phyloP scores from a whole-genome alignment of 1,140 invertebrate genomes.

The Habropoda laboriosa region DNA sequence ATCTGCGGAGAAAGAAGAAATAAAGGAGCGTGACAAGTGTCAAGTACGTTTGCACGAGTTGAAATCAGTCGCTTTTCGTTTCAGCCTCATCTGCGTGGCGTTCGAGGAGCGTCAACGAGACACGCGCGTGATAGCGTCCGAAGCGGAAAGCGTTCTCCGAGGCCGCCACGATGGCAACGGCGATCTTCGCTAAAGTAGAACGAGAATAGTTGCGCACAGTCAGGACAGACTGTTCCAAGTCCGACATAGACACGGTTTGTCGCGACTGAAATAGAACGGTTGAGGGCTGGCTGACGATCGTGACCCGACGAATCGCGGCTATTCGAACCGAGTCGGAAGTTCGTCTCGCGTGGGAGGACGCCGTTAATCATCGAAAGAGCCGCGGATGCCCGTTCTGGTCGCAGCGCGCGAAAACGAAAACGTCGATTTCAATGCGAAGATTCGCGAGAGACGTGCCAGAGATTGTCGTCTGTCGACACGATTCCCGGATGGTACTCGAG shows the following conservation, averaged over 20 bases:
- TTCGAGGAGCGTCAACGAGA: not conserved
- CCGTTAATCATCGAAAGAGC: not conserved
- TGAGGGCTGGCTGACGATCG: constrained; percentile 36
- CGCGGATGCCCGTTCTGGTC: not conserved
- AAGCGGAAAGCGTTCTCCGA: not conserved
- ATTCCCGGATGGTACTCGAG: too few relatives aligned
- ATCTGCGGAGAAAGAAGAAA: not conserved
- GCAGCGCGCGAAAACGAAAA: not conserved
- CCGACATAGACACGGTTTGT: constrained; percentile 54
- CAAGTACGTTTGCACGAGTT: constrained; percentile 6
- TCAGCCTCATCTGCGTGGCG: constrained; percentile 25
- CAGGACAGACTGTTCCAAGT: constrained; percentile 36
- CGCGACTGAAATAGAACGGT: constrained; percentile 49
- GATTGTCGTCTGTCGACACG: too few relatives aligned
- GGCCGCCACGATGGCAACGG: not conserved
- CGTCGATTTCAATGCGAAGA: not conserved
- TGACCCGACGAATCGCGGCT: constrained; percentile 12
- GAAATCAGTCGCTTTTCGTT: constrained; percentile 20
- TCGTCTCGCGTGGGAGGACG: constrained; percentile 28
- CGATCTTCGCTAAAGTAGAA: constrained; percentile 37
- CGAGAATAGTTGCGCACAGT: constrained; percentile 33
- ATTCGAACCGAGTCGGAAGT: constrained; percentile 6
- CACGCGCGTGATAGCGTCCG: not conserved
- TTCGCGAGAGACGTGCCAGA: not conserved
- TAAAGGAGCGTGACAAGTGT: not conserved